Evolutionary conservation across 2,797 vertebrate genomes (phyloP).

Genomic region (Dromococcyx pavoninus): DNA sequence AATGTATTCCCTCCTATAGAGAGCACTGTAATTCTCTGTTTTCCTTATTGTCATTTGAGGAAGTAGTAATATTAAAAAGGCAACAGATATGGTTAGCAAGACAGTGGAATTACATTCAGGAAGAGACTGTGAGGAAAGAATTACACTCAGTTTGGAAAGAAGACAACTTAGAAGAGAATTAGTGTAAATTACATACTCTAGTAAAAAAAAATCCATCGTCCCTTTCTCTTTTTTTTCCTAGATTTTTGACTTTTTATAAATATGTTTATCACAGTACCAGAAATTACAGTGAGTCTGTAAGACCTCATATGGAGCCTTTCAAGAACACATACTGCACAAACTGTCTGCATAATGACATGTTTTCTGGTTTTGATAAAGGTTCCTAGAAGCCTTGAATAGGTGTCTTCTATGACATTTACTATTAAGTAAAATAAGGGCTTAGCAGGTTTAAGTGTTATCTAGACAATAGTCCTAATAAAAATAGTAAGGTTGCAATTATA

Average conservation of each 20-base stretch:
- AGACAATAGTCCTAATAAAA: constrained; percentile 57
- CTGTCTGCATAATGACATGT: constrained; percentile 51
- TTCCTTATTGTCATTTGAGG: constrained; percentile 20
- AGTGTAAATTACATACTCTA: background rate
- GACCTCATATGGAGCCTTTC: constrained; percentile 43
- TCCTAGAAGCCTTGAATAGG: constrained; percentile 27
- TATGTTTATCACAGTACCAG: constrained; percentile 29
- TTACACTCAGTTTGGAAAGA: background rate
- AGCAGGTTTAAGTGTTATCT: constrained; percentile 36
- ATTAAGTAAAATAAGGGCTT: constrained; percentile 31
- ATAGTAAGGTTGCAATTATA: constrained; percentile 42
- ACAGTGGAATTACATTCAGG: background rate
- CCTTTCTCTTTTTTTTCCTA: background rate
- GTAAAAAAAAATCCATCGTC: background rate
- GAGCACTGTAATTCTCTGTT: constrained; percentile 32
- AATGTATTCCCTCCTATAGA: constrained; percentile 28
- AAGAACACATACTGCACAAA: constrained; percentile 1
- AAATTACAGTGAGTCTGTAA: constrained; percentile 4
- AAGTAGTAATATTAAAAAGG: background rate
- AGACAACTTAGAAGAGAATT: background rate
- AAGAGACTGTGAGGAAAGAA: background rate
- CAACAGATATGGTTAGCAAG: background rate
- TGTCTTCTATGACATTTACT: constrained; percentile 54
- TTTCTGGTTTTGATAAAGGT: constrained; percentile 35
- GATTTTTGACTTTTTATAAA: constrained; percentile 22